A percentile compares a stretch with the other conserved stretches of the same genome.
phyloP scores from a whole-genome alignment of 2,888 invertebrate species.

The Stomorhina lunata region DNA sequence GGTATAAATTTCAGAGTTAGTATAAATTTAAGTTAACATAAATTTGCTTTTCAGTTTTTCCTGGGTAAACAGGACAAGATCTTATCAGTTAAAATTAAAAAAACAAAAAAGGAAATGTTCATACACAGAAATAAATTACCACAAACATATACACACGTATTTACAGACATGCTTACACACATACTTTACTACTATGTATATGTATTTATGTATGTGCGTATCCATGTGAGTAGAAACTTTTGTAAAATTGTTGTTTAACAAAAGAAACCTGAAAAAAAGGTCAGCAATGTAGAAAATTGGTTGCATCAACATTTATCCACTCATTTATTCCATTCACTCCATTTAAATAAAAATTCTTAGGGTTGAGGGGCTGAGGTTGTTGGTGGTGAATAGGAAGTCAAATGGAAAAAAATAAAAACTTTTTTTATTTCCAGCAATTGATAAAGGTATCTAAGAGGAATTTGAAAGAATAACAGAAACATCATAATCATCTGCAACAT shows the following conservation, averaged over 20 bases:
- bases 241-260: no score
- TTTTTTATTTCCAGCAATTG: neutral
- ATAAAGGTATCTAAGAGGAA: neutral
- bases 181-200: no score
- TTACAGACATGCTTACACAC: neutral
- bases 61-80: neutral
- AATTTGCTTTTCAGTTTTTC: neutral
- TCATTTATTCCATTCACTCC: neutral
- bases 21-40: neutral
- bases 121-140: neutral
- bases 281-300: neutral
- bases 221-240: no score
- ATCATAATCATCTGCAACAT: no score
- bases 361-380: no score
- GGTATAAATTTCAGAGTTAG: no score
- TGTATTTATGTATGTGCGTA: no score
- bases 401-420: neutral
- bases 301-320: constrained; percentile 17
- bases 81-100: neutral
- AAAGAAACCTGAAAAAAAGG: constrained; percentile 12
- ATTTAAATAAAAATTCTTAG: neutral
- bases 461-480: neutral
- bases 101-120: neutral
- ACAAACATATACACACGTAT: neutral
- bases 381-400: neutral